Percentiles rank a stretch among this genome's conserved stretches.
Conservation (phyloP, 2,113 vertebrate species). For the Rhadina sibilatrix region DNA sequence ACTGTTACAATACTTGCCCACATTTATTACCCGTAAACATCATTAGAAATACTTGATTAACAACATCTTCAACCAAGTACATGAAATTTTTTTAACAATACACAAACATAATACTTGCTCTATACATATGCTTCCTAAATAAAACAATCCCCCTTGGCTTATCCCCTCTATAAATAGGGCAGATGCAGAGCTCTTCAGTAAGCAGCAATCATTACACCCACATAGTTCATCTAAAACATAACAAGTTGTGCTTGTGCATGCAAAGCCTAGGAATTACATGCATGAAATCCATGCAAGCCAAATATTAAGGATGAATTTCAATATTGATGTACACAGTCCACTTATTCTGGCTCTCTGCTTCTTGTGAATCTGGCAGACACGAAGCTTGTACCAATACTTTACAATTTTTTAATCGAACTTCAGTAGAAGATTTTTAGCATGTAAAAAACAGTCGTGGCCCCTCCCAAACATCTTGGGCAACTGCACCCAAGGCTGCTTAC, state of each 20-base stretch:
- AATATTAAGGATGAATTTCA: neutral
- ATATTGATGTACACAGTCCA: neutral
- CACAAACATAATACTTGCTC: neutral
- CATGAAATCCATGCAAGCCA: neutral
- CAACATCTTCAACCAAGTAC: neutral
- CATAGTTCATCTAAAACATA: neutral
- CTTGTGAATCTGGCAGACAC: neutral
- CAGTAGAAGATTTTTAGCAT: neutral
- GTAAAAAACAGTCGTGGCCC: neutral
- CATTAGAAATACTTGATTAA: neutral
- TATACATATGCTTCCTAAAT: neutral
- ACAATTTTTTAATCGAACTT: neutral
- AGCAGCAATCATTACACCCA: neutral
- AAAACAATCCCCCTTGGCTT: neutral
- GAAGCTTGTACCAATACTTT: accelerated
- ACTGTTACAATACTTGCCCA: neutral
- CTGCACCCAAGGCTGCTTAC: neutral
- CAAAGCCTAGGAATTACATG: neutral
- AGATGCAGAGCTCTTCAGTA: neutral
- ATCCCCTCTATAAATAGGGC: neutral
- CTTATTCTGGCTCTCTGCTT: neutral
- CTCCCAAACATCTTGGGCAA: neutral
- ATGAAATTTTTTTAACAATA: neutral
- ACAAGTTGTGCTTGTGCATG: accelerated
- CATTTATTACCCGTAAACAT: neutral